Evolutionary conservation across 1,140 invertebrate genomes (phyloP), one percentile per base, ranked within the genome.

Genomic region (Mercenaria mercenaria): DNA sequence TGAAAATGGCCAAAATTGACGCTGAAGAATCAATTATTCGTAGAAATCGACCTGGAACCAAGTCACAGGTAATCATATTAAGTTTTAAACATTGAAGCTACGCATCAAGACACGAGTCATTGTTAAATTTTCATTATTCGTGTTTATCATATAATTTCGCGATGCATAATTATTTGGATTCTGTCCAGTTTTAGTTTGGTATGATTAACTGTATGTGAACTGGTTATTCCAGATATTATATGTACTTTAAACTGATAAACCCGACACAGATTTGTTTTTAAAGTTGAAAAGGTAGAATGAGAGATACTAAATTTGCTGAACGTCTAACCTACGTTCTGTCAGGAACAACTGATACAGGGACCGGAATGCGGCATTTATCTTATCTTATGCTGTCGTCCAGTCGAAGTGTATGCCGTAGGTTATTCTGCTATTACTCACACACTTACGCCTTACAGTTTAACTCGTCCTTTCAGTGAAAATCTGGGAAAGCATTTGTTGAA

Each of bases 1-100:
- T 95, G 93, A 94, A 94, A 94, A 94, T 94, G 94, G 94, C 93
- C 77, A 92, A 91, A 89, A 86, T 85, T 80, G 93, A 91, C 47
- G 81, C 91, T 56, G 87, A 91, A 32, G 87, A 84, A 20, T 67
- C 93, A n/a, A 91, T 95, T 83, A 92, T 95, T 59, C 88, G 94
- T 72, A 91, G 94, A 90, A 95, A 95, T 91, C 74, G 94, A 34
- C 93, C 94, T 50, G 94, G 94, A 74, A 95, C 93, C 13, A 95
- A 94, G 90, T 39, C 92, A 26, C 88, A 83, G 82, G 29, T 77
- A 37, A 29, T 59, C 37, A n/a, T 32, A 43, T 37, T 23, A 56
- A 43, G 59, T 67, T 32, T 69, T 61, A 29, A 56, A 81, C 37
- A 61, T 69, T 6, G 13, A 32, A 11, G 8, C 6, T 61, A 61